A percentile compares a stretch with the other conserved stretches of the same genome.
phyloP scores from a whole-genome alignment of 1,140 invertebrate species.

The Pseudomyrmex pallidus region DNA sequence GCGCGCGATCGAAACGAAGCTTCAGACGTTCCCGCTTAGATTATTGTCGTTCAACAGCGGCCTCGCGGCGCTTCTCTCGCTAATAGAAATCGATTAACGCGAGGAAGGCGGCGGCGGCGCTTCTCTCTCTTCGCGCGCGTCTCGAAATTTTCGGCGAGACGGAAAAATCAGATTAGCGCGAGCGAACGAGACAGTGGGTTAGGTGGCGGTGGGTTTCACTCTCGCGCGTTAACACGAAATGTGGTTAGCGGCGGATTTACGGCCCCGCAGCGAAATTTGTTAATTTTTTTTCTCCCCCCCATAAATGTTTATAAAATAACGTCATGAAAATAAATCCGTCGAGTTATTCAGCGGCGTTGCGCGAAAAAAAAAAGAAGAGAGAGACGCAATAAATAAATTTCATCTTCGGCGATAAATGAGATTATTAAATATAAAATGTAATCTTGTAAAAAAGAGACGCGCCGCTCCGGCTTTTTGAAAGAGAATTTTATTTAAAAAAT shows the following conservation, averaged over 20 bases:
- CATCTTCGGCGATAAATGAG: too few relatives aligned
- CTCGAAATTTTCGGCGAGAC: slow-evolving; percentile 53
- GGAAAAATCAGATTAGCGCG: slow-evolving; percentile 49
- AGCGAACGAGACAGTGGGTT: too few relatives aligned
- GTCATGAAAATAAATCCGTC: not conserved
- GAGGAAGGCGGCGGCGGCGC: slow-evolving; percentile 17
- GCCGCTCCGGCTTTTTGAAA: too few relatives aligned
- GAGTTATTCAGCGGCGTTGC: not conserved
- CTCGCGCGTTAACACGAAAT: not conserved
- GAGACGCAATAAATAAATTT: too few relatives aligned
- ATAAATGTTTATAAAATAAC: not conserved
- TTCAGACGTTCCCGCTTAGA: slow-evolving; percentile 43
- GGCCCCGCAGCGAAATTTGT: not conserved
- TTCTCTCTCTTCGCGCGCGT: too few relatives aligned
- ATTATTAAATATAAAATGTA: too few relatives aligned
- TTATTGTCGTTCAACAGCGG: slow-evolving; percentile 25
- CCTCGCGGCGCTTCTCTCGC: slow-evolving; percentile 28
- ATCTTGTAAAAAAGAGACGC: too few relatives aligned
- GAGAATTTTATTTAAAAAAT: too few relatives aligned
- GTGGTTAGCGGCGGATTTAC: slow-evolving; percentile 2
- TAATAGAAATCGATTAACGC: slow-evolving; percentile 59
- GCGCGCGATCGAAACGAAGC: slow-evolving; percentile 18
- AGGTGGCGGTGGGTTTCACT: not conserved
- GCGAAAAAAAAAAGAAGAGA: too few relatives aligned
- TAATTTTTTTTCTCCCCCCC: too few relatives aligned